Conservation (phyloP, 2,113 vertebrate genomes). For the Anguilla rostrata region DNA sequence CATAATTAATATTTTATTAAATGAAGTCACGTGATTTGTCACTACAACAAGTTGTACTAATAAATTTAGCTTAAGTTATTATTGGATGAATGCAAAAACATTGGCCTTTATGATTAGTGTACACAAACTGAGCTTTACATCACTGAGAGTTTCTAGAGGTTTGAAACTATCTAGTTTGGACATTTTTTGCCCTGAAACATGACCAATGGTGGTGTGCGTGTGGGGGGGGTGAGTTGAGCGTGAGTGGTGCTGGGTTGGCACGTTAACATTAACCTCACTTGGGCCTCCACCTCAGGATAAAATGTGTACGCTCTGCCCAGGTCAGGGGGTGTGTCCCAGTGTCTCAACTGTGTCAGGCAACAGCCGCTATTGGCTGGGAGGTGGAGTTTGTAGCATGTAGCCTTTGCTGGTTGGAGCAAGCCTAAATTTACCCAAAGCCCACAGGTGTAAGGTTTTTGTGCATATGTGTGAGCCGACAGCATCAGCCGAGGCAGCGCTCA, state of each 20-base stretch:
- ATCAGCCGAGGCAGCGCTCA: neutral
- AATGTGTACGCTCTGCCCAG: neutral
- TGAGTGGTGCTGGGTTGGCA: constrained; percentile 1
- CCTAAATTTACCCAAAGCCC: neutral
- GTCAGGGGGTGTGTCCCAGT: neutral
- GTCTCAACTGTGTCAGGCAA: neutral
- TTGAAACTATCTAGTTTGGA: neutral
- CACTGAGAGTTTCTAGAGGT: neutral
- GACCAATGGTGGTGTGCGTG: neutral
- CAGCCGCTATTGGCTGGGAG: neutral
- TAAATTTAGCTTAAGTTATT: neutral
- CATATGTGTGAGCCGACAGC: neutral
- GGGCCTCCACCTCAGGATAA: constrained; percentile 2
- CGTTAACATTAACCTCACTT: neutral
- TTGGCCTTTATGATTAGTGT: neutral
- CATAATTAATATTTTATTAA: neutral
- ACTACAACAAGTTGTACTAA: neutral
- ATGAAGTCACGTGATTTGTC: neutral
- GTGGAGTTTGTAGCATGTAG: neutral
- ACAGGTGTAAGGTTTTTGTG: neutral
- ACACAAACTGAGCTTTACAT: too few species aligned
- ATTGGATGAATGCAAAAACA: neutral
- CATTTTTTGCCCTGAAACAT: neutral
- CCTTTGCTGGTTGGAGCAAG: neutral
- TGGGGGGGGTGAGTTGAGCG: neutral